Conservation (phyloP, 2,113 vertebrate genomes). For the Tinamus guttatus region DNA sequence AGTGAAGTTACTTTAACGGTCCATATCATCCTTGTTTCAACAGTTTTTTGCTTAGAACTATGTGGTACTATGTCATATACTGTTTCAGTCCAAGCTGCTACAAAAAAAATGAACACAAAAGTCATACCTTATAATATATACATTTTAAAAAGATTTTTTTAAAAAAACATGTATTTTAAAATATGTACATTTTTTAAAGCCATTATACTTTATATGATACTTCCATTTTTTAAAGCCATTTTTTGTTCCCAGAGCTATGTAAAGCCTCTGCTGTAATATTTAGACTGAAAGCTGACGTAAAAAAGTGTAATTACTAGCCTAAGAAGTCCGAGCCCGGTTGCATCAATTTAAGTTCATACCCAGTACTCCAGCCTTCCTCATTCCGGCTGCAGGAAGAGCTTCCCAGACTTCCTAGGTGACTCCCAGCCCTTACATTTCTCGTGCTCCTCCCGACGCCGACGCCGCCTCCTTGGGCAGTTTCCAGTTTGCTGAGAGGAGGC, state of each 20-base stretch:
- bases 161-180: too few relatives aligned
- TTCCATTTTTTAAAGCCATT: not conserved
- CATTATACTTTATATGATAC: not conserved
- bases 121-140: not conserved
- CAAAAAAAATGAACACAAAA: not conserved
- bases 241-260: not conserved
- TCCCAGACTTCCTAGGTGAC: not conserved
- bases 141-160: too few relatives aligned
- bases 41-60: not conserved
- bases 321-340: rapidly evolving
- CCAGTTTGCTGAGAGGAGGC: not conserved
- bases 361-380: rapidly evolving
- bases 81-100: not conserved
- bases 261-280: not conserved
- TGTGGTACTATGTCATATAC: not conserved
- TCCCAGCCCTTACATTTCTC: rapidly evolving
- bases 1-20: not conserved
- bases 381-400: not conserved
- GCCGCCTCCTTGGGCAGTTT: not conserved
- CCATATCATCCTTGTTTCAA: not conserved
- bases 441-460: not conserved
- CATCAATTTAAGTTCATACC: not conserved
- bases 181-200: too few relatives aligned
- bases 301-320: not conserved
- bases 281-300: not conserved